Percentiles rank a stretch among this genome's conserved stretches.
Evolutionary conservation across 2,113 vertebrate genomes (phyloP).

Genomic region (Apodemus speciosus): DNA sequence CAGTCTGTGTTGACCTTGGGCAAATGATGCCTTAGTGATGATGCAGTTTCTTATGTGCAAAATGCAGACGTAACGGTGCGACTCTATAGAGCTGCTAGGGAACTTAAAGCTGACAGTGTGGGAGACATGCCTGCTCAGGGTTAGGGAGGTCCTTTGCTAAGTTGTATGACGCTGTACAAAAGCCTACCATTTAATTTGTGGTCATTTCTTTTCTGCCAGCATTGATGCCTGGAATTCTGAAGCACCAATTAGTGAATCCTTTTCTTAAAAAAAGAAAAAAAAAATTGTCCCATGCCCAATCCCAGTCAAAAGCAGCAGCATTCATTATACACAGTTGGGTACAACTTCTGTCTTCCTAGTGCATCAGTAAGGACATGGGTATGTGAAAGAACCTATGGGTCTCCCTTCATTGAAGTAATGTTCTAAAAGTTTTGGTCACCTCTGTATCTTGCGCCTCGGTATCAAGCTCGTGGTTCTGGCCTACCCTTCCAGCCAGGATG

Average conservation of each 20-base stretch:
- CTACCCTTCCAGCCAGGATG: background rate
- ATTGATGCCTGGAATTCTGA: conserved; percentile 25
- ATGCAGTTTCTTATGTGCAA: conserved; percentile 26
- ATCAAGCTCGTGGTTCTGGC: conserved; percentile 34
- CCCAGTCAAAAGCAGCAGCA: conserved; percentile 21
- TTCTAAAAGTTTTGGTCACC: conserved; percentile 56
- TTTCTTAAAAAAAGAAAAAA: background rate
- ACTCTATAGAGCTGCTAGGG: background rate
- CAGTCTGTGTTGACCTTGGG: conserved; percentile 24
- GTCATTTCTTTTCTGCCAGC: conserved; percentile 29
- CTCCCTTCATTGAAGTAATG: conserved; percentile 54
- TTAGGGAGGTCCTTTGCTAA: conserved; percentile 30
- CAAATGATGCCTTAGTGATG: background rate
- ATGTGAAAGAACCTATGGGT: background rate
- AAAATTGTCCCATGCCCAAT: background rate
- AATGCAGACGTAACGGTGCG: background rate
- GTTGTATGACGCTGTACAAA: conserved; percentile 10
- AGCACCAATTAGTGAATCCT: conserved; percentile 20
- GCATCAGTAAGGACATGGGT: background rate
- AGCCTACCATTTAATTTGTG: conserved; percentile 11
- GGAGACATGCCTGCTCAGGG: background rate
- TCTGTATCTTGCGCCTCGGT: background rate
- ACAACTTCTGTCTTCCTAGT: conserved; percentile 1
- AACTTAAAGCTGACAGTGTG: background rate
- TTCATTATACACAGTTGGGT: background rate